These are phyloP conservation scores for Eutolmus rufibarbis DNA, from an alignment of 2,888 invertebrate genomes.

Conservation along the genomic window DNA sequence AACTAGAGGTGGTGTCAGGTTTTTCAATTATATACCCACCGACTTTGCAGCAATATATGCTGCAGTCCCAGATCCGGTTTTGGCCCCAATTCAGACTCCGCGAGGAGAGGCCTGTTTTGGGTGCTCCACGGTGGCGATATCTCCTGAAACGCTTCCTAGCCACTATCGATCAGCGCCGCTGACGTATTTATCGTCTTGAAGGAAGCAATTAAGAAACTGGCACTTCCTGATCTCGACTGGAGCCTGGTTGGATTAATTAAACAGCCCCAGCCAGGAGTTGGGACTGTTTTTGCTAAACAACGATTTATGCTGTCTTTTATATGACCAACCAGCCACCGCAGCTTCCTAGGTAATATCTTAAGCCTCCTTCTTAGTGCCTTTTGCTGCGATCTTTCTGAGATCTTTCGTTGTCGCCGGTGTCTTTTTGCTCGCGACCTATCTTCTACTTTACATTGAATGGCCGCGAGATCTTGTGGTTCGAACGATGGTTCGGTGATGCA, in stretches of 20 bases:
- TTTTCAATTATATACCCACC: constrained; percentile 21
- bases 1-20: constrained; percentile 16
- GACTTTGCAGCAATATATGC: not conserved
- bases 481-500: not conserved
- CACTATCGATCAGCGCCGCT: not conserved
- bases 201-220: not conserved
- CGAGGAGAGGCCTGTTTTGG: not conserved
- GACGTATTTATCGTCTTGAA: not conserved
- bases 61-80: not conserved
- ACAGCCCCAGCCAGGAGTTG: not conserved
- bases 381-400: not conserved
- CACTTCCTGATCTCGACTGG: not conserved
- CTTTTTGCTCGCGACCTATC: not conserved
- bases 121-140: not conserved
- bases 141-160: not conserved
- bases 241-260: not conserved
- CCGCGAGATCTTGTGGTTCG: not conserved
- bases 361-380: not conserved
- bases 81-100: not conserved
- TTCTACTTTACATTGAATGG: not conserved
- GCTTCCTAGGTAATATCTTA: not conserved
- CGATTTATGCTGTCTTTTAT: not conserved
- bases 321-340: not conserved
- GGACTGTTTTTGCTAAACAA: not conserved
- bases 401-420: not conserved